A percentile compares a stretch with the other conserved stretches of the same genome.
These are phyloP conservation scores for Tangara arthus DNA, from an alignment of 2,797 vertebrate genomes.

Conservation along the genomic window DNA sequence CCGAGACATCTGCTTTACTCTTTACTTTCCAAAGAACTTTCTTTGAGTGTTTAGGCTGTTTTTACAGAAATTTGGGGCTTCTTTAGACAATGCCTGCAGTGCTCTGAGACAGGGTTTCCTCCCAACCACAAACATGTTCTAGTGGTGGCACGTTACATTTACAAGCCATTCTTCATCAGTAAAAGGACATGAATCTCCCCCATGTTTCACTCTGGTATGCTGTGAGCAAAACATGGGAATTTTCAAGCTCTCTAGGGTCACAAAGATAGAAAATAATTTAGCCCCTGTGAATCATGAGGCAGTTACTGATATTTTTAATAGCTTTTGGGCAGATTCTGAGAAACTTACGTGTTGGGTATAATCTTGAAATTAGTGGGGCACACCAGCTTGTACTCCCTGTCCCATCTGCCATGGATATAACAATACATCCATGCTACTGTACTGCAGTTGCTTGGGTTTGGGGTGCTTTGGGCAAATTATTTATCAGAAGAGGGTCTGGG, in stretches of 20 bases:
- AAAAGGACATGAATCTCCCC: not conserved
- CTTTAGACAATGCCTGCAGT: not conserved
- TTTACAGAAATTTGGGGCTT: not conserved
- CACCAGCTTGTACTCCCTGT: not conserved
- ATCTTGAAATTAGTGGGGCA: not conserved
- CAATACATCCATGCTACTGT: fast-evolving
- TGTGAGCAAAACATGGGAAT: not conserved
- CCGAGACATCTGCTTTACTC: fast-evolving
- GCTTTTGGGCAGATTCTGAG: not conserved
- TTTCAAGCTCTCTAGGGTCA: fast-evolving
- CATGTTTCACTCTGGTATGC: fast-evolving
- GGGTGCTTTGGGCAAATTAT: not conserved
- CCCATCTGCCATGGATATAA: not conserved
- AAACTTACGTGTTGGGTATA: fast-evolving
- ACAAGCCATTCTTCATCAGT: not conserved
- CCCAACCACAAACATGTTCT: not conserved
- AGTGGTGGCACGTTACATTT: not conserved
- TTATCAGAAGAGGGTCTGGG: not conserved
- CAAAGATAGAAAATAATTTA: not conserved
- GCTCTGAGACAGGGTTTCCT: not conserved
- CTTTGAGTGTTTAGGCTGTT: not conserved
- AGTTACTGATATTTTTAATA: not conserved
- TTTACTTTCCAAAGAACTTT: not conserved
- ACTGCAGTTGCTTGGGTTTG: not conserved
- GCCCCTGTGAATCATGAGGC: not conserved